Percentiles rank a stretch among this genome's conserved stretches.
phyloP scores from a whole-genome alignment of 2,113 vertebrate species.

The Cairina moschata region DNA sequence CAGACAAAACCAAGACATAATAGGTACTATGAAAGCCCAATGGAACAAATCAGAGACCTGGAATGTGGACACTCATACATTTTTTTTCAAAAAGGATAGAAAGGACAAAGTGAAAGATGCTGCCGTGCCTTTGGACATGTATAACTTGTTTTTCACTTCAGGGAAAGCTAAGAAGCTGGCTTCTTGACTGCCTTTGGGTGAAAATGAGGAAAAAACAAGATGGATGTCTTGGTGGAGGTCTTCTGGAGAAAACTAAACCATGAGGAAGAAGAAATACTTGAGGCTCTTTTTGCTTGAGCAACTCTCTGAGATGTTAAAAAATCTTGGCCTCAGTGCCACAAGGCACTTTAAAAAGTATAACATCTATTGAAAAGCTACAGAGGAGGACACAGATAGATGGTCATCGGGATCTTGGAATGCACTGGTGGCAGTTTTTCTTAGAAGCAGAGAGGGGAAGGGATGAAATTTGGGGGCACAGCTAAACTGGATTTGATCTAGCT shows the following conservation, averaged over 20 bases:
- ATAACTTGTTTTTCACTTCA: not conserved
- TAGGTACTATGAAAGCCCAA: not conserved
- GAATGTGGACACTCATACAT: not conserved
- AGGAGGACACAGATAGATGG: not conserved
- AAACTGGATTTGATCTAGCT: not conserved
- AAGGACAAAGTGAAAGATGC: not conserved
- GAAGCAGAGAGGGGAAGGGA: not conserved
- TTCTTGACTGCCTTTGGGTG: not conserved
- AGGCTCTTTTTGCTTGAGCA: not conserved
- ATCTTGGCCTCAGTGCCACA: not conserved
- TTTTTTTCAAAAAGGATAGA: not conserved
- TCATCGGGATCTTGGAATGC: not conserved
- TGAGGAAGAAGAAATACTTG: not conserved
- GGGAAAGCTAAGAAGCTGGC: not conserved
- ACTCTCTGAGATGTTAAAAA: not conserved
- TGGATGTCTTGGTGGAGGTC: not conserved
- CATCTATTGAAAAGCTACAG: not conserved
- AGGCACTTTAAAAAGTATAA: not conserved
- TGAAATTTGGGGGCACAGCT: not conserved
- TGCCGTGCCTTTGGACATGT: not conserved
- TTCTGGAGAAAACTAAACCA: not conserved
- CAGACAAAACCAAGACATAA: not conserved
- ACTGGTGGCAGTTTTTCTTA: not conserved
- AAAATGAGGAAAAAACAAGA: not conserved
- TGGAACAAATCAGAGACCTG: not conserved